These are phyloP conservation scores for Dolichomitus sp. DNA, from an alignment of 2,888 invertebrate genomes.

Conservation along the genomic window DNA sequence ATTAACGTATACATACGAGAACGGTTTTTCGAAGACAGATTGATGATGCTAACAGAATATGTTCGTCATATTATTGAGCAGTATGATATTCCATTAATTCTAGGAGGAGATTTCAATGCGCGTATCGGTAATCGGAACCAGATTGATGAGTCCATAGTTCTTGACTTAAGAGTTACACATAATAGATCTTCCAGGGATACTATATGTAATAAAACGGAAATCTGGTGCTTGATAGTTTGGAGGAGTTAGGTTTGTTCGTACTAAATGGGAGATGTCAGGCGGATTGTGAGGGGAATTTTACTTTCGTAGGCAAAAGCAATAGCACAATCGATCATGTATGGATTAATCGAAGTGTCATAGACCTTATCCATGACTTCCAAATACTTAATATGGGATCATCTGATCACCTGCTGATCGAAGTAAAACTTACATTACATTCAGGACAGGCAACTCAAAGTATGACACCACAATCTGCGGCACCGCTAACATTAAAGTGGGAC, in stretches of 20 bases:
- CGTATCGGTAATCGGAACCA: conserved; percentile 2
- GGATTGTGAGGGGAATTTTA: conserved; percentile 3
- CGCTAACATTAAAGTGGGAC: no score
- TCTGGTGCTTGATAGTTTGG: background rate
- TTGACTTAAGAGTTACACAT: background rate
- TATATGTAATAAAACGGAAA: background rate
- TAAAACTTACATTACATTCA: no score
- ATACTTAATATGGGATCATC: no score
- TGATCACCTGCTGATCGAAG: no score
- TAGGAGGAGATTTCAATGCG: conserved; percentile 2
- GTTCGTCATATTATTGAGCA: background rate
- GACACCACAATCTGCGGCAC: no score
- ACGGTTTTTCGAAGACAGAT: background rate
- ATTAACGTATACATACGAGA: background rate
- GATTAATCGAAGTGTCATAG: background rate
- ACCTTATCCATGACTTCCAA: no score
- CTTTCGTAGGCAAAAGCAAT: background rate
- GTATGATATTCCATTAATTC: background rate
- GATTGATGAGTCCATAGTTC: background rate
- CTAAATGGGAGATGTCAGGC: conserved; percentile 23
- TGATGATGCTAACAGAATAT: background rate
- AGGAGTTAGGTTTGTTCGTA: background rate
- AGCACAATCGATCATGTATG: background rate
- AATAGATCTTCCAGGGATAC: background rate
- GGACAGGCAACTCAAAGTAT: no score